Evolutionary conservation across 2,113 vertebrate genomes (phyloP).

Genomic region (Heliornis fulica): DNA sequence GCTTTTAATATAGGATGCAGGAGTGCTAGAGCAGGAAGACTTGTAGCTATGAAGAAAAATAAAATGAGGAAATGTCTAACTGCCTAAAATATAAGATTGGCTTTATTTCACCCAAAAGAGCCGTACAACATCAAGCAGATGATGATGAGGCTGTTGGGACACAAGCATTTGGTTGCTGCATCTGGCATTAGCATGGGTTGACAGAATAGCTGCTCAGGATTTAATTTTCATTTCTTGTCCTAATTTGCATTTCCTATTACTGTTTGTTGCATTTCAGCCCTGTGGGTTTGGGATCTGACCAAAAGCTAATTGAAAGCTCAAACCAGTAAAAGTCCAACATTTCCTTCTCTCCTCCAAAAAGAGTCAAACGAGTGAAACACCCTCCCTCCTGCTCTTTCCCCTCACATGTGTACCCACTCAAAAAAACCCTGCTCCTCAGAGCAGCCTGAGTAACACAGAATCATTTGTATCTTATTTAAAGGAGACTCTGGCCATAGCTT

Average conservation of each 20-base stretch:
- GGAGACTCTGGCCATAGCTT: not conserved
- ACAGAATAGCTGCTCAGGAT: not conserved
- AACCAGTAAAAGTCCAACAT: not conserved
- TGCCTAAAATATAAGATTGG: not conserved
- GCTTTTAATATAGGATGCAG: not conserved
- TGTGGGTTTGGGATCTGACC: not conserved
- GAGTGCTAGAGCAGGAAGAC: not conserved
- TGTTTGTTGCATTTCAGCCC: not conserved
- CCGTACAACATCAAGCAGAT: not conserved
- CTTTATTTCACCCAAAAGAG: not conserved
- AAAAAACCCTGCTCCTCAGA: not conserved
- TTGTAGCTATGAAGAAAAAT: not conserved
- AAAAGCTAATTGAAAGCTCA: not conserved
- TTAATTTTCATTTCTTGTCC: slow-evolving; percentile 23
- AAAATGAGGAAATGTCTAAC: not conserved
- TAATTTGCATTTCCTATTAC: slow-evolving; percentile 11
- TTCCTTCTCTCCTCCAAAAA: not conserved
- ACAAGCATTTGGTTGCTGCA: slow-evolving; percentile 31
- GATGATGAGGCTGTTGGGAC: slow-evolving; percentile 25
- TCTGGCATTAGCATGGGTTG: slow-evolving; percentile 5
- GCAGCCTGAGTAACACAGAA: not conserved
- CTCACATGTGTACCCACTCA: not conserved
- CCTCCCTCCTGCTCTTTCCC: not conserved
- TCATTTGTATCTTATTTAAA: not conserved
- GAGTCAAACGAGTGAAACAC: rapidly evolving